A percentile compares a stretch with the other conserved stretches of the same genome.
These are phyloP conservation scores for Melanaphis sacchari DNA, from an alignment of 1,140 invertebrate genomes.

Conservation along the genomic window DNA sequence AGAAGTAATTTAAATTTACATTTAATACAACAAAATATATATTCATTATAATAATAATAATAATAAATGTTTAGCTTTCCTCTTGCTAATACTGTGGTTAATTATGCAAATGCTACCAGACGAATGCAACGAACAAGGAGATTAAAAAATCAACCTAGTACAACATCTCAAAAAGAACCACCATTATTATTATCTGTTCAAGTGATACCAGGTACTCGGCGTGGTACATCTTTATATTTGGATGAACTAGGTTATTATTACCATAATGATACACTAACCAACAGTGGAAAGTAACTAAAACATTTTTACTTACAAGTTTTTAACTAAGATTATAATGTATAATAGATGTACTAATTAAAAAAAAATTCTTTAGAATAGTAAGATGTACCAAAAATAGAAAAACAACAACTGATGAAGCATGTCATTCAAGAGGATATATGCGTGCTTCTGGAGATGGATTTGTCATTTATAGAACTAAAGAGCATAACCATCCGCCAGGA, in stretches of 20 bases:
- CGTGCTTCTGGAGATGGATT: slow-evolving; percentile 52
- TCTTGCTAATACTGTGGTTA: slow-evolving; percentile 43
- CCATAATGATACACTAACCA: slow-evolving; percentile 50
- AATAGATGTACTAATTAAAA: not conserved
- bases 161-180: slow-evolving; percentile 2
- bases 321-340: not conserved
- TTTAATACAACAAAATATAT: not conserved
- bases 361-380: slow-evolving; percentile 18
- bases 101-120: slow-evolving; percentile 52
- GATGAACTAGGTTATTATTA: slow-evolving; percentile 54
- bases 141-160: slow-evolving; percentile 46
- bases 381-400: slow-evolving; percentile 52
- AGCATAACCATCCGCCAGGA: slow-evolving; percentile 42
- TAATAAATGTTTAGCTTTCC: slow-evolving; percentile 27
- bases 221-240: slow-evolving; percentile 49
- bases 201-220: slow-evolving; percentile 50
- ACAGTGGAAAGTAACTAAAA: slow-evolving; percentile 54
- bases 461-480: slow-evolving; percentile 56
- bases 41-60: not conserved
- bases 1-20: not conserved
- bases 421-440: slow-evolving; percentile 42
- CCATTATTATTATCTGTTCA: slow-evolving; percentile 46
- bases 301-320: not conserved
- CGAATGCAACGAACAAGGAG: slow-evolving; percentile 51
- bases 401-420: slow-evolving; percentile 47